Conservation (phyloP, 2,797 vertebrate species). For the Gobio occitaniae region DNA sequence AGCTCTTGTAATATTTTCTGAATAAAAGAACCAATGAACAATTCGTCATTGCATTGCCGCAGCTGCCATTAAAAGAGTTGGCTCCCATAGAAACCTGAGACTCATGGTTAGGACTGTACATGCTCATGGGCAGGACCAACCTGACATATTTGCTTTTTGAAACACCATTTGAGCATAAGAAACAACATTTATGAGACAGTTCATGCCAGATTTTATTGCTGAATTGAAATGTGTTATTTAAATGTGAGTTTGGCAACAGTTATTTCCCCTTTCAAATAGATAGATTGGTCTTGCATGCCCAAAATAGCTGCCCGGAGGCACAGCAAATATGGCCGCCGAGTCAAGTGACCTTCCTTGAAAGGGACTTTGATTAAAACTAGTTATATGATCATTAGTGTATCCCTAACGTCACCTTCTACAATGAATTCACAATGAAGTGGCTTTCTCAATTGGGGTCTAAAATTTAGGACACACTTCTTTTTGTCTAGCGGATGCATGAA, state of each 20-base stretch:
- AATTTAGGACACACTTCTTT: constrained; percentile 35
- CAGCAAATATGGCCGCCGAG: not conserved
- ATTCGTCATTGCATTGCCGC: not conserved
- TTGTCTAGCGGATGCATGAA: constrained; percentile 7
- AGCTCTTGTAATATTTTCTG: not conserved
- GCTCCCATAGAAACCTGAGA: not conserved
- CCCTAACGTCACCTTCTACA: not conserved
- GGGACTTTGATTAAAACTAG: constrained; percentile 20
- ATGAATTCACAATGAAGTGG: not conserved
- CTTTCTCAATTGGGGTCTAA: constrained; percentile 17
- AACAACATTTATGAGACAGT: too few relatives aligned
- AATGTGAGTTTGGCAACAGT: not conserved
- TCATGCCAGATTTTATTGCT: too few relatives aligned
- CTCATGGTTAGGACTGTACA: too few relatives aligned
- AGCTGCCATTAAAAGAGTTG: not conserved
- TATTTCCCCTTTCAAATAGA: not conserved
- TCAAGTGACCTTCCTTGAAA: not conserved
- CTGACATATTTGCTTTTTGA: too few relatives aligned
- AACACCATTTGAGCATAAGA: too few relatives aligned
- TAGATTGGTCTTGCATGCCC: not conserved
- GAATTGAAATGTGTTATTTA: not conserved
- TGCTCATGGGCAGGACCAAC: too few relatives aligned
- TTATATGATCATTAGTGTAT: not conserved
- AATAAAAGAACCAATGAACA: not conserved
- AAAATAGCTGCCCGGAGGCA: not conserved